Evolutionary conservation across 2,113 vertebrate species (phyloP).

Genomic region (Zingel zingel): DNA sequence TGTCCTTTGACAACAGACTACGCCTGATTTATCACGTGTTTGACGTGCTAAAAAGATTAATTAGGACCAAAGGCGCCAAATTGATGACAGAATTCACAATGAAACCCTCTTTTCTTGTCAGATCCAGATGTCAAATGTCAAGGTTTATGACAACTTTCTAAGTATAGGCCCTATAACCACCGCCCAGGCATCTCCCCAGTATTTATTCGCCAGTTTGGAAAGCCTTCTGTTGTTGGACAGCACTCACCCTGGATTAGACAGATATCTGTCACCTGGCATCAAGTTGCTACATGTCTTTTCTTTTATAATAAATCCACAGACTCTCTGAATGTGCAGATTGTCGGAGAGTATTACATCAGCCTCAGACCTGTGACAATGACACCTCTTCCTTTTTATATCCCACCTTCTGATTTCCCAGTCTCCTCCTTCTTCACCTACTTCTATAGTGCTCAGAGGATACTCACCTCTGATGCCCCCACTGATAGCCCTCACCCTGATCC

Average conservation of each 20-base stretch:
- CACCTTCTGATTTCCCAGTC: slow-evolving; percentile 9
- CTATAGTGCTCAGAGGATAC: background rate
- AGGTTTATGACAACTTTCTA: slow-evolving; percentile 79
- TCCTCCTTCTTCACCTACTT: slow-evolving; percentile 12
- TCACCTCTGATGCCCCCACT: background rate
- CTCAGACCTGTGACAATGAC: slow-evolving; percentile 45
- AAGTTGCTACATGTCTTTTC: slow-evolving; percentile 54
- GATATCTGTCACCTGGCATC: slow-evolving; percentile 67
- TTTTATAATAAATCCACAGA: slow-evolving; percentile 45
- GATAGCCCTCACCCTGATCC: background rate
- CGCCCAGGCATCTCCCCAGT: slow-evolving; percentile 67
- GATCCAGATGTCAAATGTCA: slow-evolving; percentile 80
- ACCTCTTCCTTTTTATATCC: slow-evolving; percentile 39
- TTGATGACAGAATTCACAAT: slow-evolving; percentile 49
- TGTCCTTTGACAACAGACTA: slow-evolving; percentile 23
- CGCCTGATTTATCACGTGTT: slow-evolving; percentile 46
- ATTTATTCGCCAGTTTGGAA: slow-evolving; percentile 70
- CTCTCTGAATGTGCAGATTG: slow-evolving; percentile 38
- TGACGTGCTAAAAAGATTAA: slow-evolving; percentile 65
- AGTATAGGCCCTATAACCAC: slow-evolving; percentile 72
- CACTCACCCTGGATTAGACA: slow-evolving; percentile 75
- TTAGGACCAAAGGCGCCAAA: slow-evolving; percentile 51
- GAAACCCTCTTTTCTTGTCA: slow-evolving; percentile 66
- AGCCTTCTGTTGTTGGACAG: slow-evolving; percentile 71
- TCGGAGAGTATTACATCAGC: slow-evolving; percentile 54